phyloP scores from a whole-genome alignment of 2,888 invertebrate species.

The Leptopilina syphax region DNA sequence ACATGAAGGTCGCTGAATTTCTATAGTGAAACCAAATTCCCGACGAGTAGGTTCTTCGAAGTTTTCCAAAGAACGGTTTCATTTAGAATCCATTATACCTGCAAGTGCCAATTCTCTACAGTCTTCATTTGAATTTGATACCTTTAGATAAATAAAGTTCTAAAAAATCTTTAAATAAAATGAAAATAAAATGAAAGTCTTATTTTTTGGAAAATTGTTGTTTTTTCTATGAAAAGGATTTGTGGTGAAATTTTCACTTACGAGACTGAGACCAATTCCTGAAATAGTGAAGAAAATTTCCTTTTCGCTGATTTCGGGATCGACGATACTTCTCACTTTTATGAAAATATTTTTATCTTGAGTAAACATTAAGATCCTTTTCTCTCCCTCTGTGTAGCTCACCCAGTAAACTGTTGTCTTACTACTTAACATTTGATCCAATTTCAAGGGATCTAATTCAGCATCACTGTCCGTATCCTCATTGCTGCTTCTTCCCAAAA shows the following conservation, averaged over 20 bases:
- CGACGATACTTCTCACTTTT: slow-evolving; percentile 76
- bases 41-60: slow-evolving; percentile 85
- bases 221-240: no score
- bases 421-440: slow-evolving; percentile 81
- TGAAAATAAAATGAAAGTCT: no score
- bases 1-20: slow-evolving; percentile 83
- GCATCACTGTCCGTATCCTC: slow-evolving; percentile 78
- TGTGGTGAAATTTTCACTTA: slow-evolving; percentile 66
- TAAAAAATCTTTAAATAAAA: no score
- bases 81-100: slow-evolving; percentile 84
- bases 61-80: slow-evolving; percentile 89
- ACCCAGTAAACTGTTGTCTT: slow-evolving; percentile 90
- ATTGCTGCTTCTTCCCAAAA: slow-evolving; percentile 77
- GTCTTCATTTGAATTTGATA: slow-evolving; percentile 40
- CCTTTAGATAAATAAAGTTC: neutral
- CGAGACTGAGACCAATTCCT: slow-evolving; percentile 82
- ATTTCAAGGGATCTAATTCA: slow-evolving; percentile 50
- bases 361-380: slow-evolving; percentile 86
- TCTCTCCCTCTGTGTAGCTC: slow-evolving; percentile 86
- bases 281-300: slow-evolving; percentile 85
- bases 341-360: slow-evolving; percentile 83
- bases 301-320: slow-evolving; percentile 83
- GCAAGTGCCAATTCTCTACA: slow-evolving; percentile 83
- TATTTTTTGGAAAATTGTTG: no score
- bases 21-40: slow-evolving; percentile 86